Percentiles rank a stretch among this genome's conserved stretches.
These are phyloP conservation scores for Zaprionus ghesquierei DNA, from an alignment of 1,140 invertebrate genomes.

Conservation along the genomic window DNA sequence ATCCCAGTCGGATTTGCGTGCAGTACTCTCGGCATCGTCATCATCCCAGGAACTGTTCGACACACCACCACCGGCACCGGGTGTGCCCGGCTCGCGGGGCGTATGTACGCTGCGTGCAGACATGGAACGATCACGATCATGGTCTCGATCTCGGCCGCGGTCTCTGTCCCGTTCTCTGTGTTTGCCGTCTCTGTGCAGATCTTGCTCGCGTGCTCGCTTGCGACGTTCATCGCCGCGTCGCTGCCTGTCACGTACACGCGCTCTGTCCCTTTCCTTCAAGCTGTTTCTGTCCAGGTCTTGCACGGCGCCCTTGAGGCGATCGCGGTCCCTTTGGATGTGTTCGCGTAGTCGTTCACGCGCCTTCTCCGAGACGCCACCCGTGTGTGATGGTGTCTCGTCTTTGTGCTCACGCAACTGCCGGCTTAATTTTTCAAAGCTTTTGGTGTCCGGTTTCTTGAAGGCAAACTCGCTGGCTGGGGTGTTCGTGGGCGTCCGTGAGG, in stretches of 20 bases:
- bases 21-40: slow-evolving; percentile 86
- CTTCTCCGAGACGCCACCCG: slow-evolving; percentile 93
- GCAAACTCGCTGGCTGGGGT: slow-evolving; percentile 68
- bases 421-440: slow-evolving; percentile 83
- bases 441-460: slow-evolving; percentile 73
- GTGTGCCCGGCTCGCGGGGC: slow-evolving; percentile 91
- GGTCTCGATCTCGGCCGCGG: slow-evolving; percentile 36
- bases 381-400: slow-evolving; percentile 96
- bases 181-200: slow-evolving; percentile 31
- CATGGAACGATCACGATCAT: slow-evolving; percentile 62
- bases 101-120: slow-evolving; percentile 87
- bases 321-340: slow-evolving; percentile 83
- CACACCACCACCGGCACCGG: slow-evolving; percentile 74
- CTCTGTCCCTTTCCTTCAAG: slow-evolving; percentile 27
- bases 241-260: slow-evolving; percentile 50
- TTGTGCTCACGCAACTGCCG: slow-evolving; percentile 90
- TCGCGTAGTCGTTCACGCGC: slow-evolving; percentile 89
- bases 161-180: slow-evolving; percentile 46
- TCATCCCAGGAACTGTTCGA: slow-evolving; percentile 90
- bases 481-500: slow-evolving; percentile 35
- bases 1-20: slow-evolving; percentile 93
- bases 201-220: slow-evolving; percentile 23
- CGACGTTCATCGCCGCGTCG: slow-evolving; percentile 30
- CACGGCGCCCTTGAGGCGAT: slow-evolving; percentile 46
- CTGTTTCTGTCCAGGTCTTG: slow-evolving; percentile 14